A percentile compares a stretch with the other conserved stretches of the same genome.
Evolutionary conservation across 2,797 vertebrate genomes (phyloP).

Genomic region (Hirundo rustica): DNA sequence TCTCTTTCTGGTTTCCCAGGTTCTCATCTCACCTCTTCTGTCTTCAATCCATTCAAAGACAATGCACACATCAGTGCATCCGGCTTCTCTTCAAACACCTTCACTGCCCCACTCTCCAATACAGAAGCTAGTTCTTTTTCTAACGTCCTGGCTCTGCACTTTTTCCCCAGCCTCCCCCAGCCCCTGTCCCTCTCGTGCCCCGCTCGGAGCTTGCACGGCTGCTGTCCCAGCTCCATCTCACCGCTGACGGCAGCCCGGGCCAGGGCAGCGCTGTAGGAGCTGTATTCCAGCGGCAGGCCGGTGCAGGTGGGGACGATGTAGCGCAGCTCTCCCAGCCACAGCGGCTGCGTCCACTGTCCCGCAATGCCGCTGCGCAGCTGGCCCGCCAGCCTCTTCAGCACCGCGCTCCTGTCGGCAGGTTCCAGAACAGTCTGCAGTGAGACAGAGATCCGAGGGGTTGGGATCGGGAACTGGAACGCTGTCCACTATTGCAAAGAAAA

Average conservation of each 20-base stretch:
- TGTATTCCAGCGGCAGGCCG: conserved; percentile 82
- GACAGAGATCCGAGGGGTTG: not conserved
- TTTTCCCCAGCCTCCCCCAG: not conserved
- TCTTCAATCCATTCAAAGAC: not conserved
- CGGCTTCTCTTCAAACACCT: not conserved
- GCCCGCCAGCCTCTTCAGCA: conserved; percentile 28
- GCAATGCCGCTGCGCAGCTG: conserved; percentile 68
- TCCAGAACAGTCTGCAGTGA: conserved; percentile 56
- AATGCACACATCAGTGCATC: not conserved
- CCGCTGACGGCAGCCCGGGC: conserved; percentile 62
- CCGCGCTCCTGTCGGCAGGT: not conserved
- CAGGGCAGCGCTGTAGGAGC: conserved; percentile 75
- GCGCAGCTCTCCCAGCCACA: conserved; percentile 76
- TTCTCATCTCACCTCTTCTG: not conserved
- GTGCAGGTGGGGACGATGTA: conserved; percentile 78
- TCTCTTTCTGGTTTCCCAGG: not conserved
- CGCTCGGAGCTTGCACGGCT: not conserved
- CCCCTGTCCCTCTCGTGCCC: not conserved
- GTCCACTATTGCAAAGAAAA: not conserved
- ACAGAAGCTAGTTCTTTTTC: not conserved
- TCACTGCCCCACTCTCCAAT: not conserved
- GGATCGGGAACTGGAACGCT: rapidly evolving
- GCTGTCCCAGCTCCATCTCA: conserved; percentile 35
- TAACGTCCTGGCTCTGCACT: not conserved
- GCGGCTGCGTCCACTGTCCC: conserved; percentile 68